Evolutionary conservation across 2,797 vertebrate genomes (phyloP).

Genomic region (Cyclura pinguis): DNA sequence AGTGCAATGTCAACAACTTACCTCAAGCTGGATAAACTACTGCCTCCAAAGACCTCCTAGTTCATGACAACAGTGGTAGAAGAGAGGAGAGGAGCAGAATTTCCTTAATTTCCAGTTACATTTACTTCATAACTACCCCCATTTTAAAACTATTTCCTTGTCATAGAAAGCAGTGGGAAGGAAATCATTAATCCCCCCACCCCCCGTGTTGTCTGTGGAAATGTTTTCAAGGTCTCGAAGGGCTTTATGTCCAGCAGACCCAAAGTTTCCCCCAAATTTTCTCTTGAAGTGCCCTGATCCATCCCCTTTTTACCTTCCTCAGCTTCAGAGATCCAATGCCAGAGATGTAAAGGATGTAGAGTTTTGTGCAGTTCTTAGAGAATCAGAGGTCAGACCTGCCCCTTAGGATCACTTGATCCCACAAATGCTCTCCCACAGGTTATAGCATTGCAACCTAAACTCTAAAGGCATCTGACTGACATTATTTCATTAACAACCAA

Average conservation of each 20-base stretch:
- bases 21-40: not conserved
- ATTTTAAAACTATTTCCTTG: not conserved
- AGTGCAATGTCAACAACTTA: not conserved
- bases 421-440: not conserved
- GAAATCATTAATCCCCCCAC: not conserved
- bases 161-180: not conserved
- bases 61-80: not conserved
- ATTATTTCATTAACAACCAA: conserved; percentile 51
- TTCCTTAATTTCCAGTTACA: not conserved
- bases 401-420: not conserved
- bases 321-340: not conserved
- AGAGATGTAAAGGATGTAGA: not conserved
- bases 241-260: not conserved
- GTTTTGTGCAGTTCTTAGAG: not conserved
- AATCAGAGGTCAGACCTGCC: not conserved
- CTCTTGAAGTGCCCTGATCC: not conserved
- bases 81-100: not conserved
- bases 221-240: not conserved
- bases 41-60: not conserved
- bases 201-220: no score
- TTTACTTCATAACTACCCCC: not conserved
- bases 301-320: not conserved
- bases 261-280: not conserved
- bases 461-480: conserved; percentile 30
- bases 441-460: not conserved